Conservation (phyloP, 2,888 invertebrate species). For the Salticus scenicus region DNA sequence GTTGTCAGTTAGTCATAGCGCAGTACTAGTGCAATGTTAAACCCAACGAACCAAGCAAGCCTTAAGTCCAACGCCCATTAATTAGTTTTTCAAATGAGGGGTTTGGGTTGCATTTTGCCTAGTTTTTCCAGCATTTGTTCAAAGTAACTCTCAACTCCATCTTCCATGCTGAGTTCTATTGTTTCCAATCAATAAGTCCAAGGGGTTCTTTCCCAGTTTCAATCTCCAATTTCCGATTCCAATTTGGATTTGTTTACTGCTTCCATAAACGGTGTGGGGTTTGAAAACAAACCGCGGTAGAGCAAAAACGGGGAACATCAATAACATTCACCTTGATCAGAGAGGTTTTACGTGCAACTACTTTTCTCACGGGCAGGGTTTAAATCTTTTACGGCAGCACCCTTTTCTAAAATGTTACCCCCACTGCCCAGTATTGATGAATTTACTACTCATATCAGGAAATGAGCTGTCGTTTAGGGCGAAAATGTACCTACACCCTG, state of each 20-base stretch:
- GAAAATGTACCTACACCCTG: slow-evolving; percentile 19
- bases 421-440: neutral
- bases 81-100: too few species aligned
- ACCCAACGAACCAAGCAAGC: too few species aligned
- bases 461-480: slow-evolving; percentile 5
- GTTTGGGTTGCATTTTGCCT: too few species aligned
- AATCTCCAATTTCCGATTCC: slow-evolving; percentile 37
- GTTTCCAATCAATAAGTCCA: neutral
- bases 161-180: neutral
- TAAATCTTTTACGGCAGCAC: slow-evolving; percentile 21
- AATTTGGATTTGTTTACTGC: slow-evolving; percentile 63
- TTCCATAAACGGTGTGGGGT: slow-evolving; percentile 15
- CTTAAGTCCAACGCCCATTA: too few species aligned
- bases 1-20: too few species aligned
- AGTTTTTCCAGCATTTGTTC: too few species aligned
- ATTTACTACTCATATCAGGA: slow-evolving; percentile 32
- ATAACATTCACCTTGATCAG: slow-evolving; percentile 25
- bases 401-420: neutral
- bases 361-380: slow-evolving; percentile 5
- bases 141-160: too few species aligned
- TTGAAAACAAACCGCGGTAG: slow-evolving; percentile 9
- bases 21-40: too few species aligned
- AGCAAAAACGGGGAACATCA: slow-evolving; percentile 16
- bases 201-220: neutral
- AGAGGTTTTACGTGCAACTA: slow-evolving; percentile 20